Conservation (phyloP, 2,888 invertebrate species). For the Nysson spinosus region DNA sequence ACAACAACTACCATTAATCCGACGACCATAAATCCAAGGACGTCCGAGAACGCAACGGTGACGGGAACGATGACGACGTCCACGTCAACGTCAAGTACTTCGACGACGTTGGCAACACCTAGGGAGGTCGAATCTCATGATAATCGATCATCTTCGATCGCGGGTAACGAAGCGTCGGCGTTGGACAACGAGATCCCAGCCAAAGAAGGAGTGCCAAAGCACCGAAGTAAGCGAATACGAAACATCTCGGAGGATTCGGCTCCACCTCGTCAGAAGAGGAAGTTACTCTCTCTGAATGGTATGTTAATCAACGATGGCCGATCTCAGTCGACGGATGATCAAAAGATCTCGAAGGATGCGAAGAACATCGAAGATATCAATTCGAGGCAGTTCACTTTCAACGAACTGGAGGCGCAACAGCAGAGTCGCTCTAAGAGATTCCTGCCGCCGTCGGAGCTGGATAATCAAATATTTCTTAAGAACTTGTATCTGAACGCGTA, state of each 20-base stretch:
- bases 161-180: constrained; percentile 51
- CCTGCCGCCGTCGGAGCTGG: constrained; percentile 67
- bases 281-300: constrained; percentile 63
- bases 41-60: too few relatives aligned
- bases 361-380: constrained; percentile 27
- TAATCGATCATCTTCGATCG: constrained; percentile 47
- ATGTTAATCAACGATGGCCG: not conserved
- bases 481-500: constrained; percentile 74
- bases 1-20: constrained; percentile 8
- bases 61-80: constrained; percentile 11
- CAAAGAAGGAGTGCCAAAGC: constrained; percentile 67
- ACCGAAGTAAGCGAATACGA: constrained; percentile 73
- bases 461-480: constrained; percentile 74
- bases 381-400: constrained; percentile 59
- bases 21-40: constrained; percentile 1
- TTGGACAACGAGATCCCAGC: constrained; percentile 73
- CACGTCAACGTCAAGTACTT: constrained; percentile 16
- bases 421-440: constrained; percentile 72
- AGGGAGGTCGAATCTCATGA: constrained; percentile 32
- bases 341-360: constrained; percentile 11
- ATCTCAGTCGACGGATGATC: not conserved
- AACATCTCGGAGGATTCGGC: constrained; percentile 61
- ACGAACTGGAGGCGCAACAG: constrained; percentile 67
- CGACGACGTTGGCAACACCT: constrained; percentile 31
- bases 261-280: constrained; percentile 42